Evolutionary conservation across 1,140 invertebrate genomes (phyloP), one percentile per base, ranked within the genome.

Genomic region (Rhagoletis zephyria): DNA sequence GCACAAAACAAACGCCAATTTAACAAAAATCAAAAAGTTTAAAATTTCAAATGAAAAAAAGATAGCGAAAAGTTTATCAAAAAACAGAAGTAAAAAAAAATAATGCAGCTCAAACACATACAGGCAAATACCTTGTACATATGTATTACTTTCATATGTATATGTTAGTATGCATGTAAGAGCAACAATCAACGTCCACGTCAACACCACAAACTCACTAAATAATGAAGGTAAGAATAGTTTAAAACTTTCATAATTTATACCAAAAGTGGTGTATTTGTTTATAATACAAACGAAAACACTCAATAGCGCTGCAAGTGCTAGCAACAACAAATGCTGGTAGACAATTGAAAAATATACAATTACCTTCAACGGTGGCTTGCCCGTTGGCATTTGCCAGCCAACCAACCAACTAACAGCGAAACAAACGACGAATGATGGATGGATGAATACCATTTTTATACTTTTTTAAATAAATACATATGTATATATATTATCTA

Each of bases 231-330:
- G 74, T 81, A 56, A 81, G 56, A 81, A 81, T 81, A n/a, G 45
- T 81, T 81, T 30, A 30, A 51, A 81, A 81, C 48, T 81, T 81
- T 81, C 74, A 81, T 81, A 81, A 81, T 81, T 81, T 81, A 81
- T 81, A 56, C 74, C 74, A 16, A 81, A 81, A 81, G 7, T 30
- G 0, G 30, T 56, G 74, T 9, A 56, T 81, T 81, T 59, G 74
- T 30, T 81, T 56, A 10, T 4, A 56, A 19, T 30, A 77, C 70
- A 77, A 67, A 67, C n/a, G 5, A 10, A 77, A 77, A 81, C 74
- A 81, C n/a, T 5, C 48, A 81, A 56, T 81, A 19, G 74, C 3
- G 74, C 74, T 48, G 74, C 74, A n/a, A 81, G 45, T 48, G 5
- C 19, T 48, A 14, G 51, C n/a, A 81, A n/a, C 48, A 19, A 30